These are phyloP conservation scores for Passer domesticus DNA, from an alignment of 2,113 vertebrate genomes.

Conservation along the genomic window DNA sequence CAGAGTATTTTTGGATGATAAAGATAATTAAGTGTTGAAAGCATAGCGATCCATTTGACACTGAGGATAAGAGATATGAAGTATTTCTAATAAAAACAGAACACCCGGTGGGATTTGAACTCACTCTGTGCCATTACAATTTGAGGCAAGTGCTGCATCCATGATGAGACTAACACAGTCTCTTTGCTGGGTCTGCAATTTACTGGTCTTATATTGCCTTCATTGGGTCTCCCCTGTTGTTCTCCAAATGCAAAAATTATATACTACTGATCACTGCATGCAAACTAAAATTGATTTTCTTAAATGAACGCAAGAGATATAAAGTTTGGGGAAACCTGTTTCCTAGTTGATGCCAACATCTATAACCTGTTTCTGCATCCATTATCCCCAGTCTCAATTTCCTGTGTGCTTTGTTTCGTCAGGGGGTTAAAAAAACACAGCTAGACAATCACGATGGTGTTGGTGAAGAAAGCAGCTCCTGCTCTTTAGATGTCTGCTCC, in stretches of 20 bases:
- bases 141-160: slow-evolving; percentile 48
- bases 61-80: slow-evolving; percentile 68
- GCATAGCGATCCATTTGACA: slow-evolving; percentile 70
- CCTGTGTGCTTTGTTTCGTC: neutral
- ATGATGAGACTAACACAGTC: neutral
- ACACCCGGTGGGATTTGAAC: slow-evolving; percentile 61
- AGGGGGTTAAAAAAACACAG: neutral
- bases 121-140: slow-evolving; percentile 26
- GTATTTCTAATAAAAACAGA: slow-evolving; percentile 71
- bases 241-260: slow-evolving; percentile 60
- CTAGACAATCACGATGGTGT: neutral
- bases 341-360: neutral
- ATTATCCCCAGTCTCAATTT: slow-evolving; percentile 19
- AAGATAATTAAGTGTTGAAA: slow-evolving; percentile 69
- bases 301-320: slow-evolving; percentile 30
- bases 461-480: neutral
- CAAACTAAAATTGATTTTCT: slow-evolving; percentile 38
- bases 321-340: slow-evolving; percentile 30
- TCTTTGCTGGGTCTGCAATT: slow-evolving; percentile 37
- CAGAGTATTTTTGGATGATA: slow-evolving; percentile 60
- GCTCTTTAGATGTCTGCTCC: neutral
- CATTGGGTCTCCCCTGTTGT: slow-evolving; percentile 49
- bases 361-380: slow-evolving; percentile 3
- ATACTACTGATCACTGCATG: neutral
- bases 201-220: slow-evolving; percentile 47